Evolutionary conservation across 2,113 vertebrate species (phyloP), one percentile per base, ranked within the genome.

Genomic region (Vireo altiloquus): DNA sequence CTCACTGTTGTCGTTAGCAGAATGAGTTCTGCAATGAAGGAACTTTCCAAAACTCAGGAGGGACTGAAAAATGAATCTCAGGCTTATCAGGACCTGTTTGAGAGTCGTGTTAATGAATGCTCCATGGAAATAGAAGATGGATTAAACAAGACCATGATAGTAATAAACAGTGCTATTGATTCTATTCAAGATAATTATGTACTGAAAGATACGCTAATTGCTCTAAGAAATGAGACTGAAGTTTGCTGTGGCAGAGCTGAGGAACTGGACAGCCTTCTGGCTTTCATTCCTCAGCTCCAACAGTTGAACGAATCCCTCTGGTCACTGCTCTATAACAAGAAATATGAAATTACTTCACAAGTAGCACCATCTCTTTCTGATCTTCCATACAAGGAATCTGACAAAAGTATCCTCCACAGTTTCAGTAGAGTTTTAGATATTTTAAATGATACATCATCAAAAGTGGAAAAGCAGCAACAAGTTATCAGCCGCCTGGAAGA

Each of bases 111-210:
- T 35, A 92, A 69, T 71, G 97, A 98, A 54, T 97, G 96, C 46
- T 96, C 95, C 44, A 64, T 96, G 71, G 97, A 98, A 96, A 96
- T 97, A 91, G 98, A 98, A 89, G 98, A 98, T 13, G 98, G 97
- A 33, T 90, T 98, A 76, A 98, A 98, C 80, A 98, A 98, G 85
- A 98, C 98, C 40, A 97, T 98, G 97, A 94, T 66, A 27, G 79
- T 98, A 74, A 72, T 98, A 66, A 98, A 98, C 70, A 96, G 78
- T 19, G 98, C 97, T 81, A 83, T 98, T 6, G 98, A 98, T 96
- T 98, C 97, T 60, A 96, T 98, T 90, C 97, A 95, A 44, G 98
- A 98, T 82, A 98, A 98, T 69, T 98, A 97, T 13, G 83, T 97
- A 35, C 76, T 92, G 42, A 98, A 97, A 93, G 95, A 95, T n/a